phyloP scores from a whole-genome alignment of 2,888 invertebrate genomes.

The Polymixis lichenea region DNA sequence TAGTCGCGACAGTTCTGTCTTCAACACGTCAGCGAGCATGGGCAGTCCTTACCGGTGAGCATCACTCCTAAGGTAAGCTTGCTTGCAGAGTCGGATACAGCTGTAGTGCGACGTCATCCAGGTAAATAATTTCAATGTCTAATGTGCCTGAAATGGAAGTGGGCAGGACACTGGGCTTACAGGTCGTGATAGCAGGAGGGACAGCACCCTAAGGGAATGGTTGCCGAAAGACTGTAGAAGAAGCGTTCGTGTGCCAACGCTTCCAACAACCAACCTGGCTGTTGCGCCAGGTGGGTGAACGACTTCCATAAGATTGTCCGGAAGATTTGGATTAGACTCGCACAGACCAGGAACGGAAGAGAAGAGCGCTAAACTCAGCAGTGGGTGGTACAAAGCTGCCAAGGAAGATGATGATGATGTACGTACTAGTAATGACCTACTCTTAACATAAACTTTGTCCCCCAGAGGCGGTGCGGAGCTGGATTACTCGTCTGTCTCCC shows the following conservation, averaged over 20 bases:
- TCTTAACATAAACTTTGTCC: not conserved
- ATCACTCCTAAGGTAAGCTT: too few species aligned
- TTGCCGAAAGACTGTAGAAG: too few species aligned
- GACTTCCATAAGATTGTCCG: not conserved
- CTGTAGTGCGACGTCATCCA: not conserved
- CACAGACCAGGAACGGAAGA: not conserved
- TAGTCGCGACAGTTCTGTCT: conserved; percentile 72
- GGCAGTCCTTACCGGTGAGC: conserved; percentile 72
- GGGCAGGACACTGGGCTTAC: not conserved
- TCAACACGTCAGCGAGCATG: conserved; percentile 73
- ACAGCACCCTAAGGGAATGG: too few species aligned
- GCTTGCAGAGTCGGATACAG: not conserved
- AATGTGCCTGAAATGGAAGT: not conserved
- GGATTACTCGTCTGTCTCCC: conserved; percentile 85
- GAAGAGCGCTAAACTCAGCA: not conserved
- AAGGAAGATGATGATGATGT: not conserved
- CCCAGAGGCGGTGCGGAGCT: conserved; percentile 77
- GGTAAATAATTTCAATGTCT: not conserved
- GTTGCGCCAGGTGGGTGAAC: too few species aligned
- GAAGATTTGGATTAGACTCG: not conserved
- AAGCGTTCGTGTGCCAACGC: too few species aligned
- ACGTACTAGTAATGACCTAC: not conserved
- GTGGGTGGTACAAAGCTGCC: not conserved
- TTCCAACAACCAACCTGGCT: too few species aligned
- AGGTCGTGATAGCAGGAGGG: not conserved